Conservation (phyloP, 2,797 vertebrate species). For the Periparus ater region DNA sequence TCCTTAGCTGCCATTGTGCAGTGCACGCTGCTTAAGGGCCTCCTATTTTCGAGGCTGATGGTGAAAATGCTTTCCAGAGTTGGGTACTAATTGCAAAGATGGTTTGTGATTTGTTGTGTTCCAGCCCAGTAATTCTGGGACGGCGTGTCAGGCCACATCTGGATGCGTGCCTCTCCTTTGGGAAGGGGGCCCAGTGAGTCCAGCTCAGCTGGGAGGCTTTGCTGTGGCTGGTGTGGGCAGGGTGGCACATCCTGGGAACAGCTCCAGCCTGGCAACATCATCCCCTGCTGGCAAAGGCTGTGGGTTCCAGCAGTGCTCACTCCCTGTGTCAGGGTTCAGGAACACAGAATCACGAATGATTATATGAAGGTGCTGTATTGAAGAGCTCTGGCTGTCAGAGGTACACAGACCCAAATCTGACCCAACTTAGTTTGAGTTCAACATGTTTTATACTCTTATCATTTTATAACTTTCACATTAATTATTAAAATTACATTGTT, state of each 20-base stretch:
- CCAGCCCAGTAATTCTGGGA: not conserved
- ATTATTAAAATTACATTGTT: too few species aligned
- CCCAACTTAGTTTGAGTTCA: too few species aligned
- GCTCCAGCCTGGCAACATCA: not conserved
- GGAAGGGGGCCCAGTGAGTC: not conserved
- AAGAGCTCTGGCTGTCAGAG: too few species aligned
- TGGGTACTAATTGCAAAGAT: not conserved
- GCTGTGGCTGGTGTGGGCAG: not conserved
- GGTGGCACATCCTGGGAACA: not conserved
- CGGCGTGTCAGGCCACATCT: not conserved
- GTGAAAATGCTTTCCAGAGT: not conserved
- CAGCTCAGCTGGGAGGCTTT: not conserved
- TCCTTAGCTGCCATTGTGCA: not conserved
- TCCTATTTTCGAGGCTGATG: not conserved
- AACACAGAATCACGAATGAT: too few species aligned
- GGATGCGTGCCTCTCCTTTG: fast-evolving
- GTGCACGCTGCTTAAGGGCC: not conserved
- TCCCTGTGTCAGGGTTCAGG: not conserved
- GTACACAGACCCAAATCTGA: too few species aligned
- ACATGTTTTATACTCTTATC: too few species aligned
- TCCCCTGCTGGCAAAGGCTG: not conserved
- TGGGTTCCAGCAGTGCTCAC: not conserved
- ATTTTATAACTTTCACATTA: too few species aligned
- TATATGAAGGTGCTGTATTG: too few species aligned
- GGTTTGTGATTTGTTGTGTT: not conserved